Base-by-base conservation (phyloP, 2,797 vertebrate genomes). In the Microcaecilia unicolor region DNA sequence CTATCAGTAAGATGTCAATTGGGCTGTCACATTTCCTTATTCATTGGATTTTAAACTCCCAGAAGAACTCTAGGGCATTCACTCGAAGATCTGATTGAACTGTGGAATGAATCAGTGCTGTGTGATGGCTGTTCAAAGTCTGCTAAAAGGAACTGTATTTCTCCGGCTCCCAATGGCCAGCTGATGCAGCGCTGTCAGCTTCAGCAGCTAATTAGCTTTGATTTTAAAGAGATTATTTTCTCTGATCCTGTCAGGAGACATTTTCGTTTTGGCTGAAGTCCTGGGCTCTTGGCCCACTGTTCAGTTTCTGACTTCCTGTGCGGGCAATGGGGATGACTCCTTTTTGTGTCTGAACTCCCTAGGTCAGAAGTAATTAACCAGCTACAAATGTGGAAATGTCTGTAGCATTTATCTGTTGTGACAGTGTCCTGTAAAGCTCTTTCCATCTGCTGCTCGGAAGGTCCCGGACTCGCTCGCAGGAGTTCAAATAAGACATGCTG, bases 171-270 rank as follows among this genome's bases (percentile, higher is more conserved):
- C 2, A 39, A 28, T 27, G 23, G 41, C 12, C 52, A 25, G 17
- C 31, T 51, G 48, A 48, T 58, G n/a, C n/a, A n/a, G n/a, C n/a
- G 50, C n/a, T 27, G 28, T 37, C 55, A 12, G 13, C 18, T 32
- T 18, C 51, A 58, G 46, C 48, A 55, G 38, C 16, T 42, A 55
- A 62, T 66, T 58, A 51, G 27, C 33, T 32, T 41, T 28, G 30
- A 42, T 51, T 66, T 51, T 49, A 28, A 45, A 29, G 24, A 39
- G 24, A 51, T 44, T 62, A 38, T 45, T 51, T 55, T 31, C 47
- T 53, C 40, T 10, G 30, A 44, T 51, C 16, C 33, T 59, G 39
- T 57, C 54, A 57, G 43, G 18, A 37, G 10, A 1, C 2, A 54
- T 55, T 57, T 57, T 34, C 35, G 44, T 50, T n/a, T 44, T 26